Base-by-base conservation (phyloP, 1,140 invertebrate species). In the Pachypsylla venusta region DNA sequence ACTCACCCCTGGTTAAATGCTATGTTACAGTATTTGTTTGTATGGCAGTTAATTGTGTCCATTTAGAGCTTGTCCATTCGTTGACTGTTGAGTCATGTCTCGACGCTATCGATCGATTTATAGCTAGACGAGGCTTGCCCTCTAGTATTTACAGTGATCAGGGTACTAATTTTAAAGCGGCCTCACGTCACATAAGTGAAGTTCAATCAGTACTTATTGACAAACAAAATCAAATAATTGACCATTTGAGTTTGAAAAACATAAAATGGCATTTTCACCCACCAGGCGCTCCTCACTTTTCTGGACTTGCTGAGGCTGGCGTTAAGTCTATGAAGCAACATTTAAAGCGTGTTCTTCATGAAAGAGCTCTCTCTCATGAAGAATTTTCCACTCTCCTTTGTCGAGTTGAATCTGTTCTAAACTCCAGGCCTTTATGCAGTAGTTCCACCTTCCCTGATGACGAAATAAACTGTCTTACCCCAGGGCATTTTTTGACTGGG, bases 201-300 rank as follows among this genome's bases (percentile, higher is more conserved):
- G 30, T 35, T 53, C 25, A 59, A 19, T 4, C n/a, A 3, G 25
- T n/a, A 4, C 20, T 22, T 14, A 19, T 7, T 2, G 14, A n/a
- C n/a, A n/a, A n/a, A n/a, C n/a, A n/a, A n/a, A n/a, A n/a, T n/a
- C n/a, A n/a, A n/a, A n/a, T n/a, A n/a, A n/a, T n/a, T n/a, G n/a
- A n/a, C n/a, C n/a, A n/a, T n/a, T n/a, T n/a, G n/a, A n/a, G n/a
- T n/a, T n/a, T n/a, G n/a, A n/a, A n/a, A n/a, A n/a, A n/a, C 14
- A 70, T 69, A 20, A 55, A 66, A 24, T 75, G 70, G 70, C 62
- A 71, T 60, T 73, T 74, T 59, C 72, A 67, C 27, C 69, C 71
- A 12, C 69, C 71, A 12, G 26, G 55, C 35, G 66, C 65, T 39
- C 68, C 70, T 0, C 68, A 72, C 57, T 67, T 68, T 39, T 71